A percentile compares a stretch with the other conserved stretches of the same genome.
phyloP scores from a whole-genome alignment of 2,888 invertebrate genomes.

The Anodontia alba region DNA sequence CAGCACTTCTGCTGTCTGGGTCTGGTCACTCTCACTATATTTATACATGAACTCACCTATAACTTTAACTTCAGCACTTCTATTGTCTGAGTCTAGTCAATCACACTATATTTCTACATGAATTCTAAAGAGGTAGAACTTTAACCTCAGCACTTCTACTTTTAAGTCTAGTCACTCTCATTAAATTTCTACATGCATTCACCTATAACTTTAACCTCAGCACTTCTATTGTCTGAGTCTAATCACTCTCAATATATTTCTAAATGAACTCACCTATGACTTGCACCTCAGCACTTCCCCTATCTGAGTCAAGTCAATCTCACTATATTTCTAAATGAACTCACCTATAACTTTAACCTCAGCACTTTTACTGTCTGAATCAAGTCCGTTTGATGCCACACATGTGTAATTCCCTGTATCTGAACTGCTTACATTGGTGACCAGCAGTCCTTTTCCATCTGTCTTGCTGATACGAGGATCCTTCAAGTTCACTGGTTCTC shows the following conservation, averaged over 20 bases:
- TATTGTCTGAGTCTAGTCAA: constrained; percentile 93
- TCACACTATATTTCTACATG: no score
- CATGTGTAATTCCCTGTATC: constrained; percentile 99
- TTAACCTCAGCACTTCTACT: no score
- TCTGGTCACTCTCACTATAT: no score
- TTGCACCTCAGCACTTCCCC: no score
- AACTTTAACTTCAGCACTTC: constrained; percentile 94
- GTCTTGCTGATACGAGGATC: constrained; percentile 61
- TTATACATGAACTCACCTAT: constrained; percentile 92
- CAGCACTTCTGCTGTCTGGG: constrained; percentile 92
- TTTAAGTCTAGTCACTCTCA: no score
- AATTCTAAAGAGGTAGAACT: no score
- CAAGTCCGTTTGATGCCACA: constrained; percentile 94
- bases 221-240: no score
- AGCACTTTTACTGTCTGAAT: constrained; percentile 93
- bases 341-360: constrained; percentile 95
- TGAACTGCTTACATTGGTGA: constrained; percentile 67
- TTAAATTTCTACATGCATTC: no score
- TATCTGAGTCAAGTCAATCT: no score
- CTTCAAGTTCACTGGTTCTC: constrained; percentile 50
- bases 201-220: no score
- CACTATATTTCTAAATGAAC: constrained; percentile 87
- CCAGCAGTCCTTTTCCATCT: constrained; percentile 59
- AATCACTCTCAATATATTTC: no score
- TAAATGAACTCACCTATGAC: no score